A percentile compares a stretch with the other conserved stretches of the same genome.
These are phyloP conservation scores for Tipula unca DNA, from an alignment of 2,888 invertebrate species.

Conservation along the genomic window DNA sequence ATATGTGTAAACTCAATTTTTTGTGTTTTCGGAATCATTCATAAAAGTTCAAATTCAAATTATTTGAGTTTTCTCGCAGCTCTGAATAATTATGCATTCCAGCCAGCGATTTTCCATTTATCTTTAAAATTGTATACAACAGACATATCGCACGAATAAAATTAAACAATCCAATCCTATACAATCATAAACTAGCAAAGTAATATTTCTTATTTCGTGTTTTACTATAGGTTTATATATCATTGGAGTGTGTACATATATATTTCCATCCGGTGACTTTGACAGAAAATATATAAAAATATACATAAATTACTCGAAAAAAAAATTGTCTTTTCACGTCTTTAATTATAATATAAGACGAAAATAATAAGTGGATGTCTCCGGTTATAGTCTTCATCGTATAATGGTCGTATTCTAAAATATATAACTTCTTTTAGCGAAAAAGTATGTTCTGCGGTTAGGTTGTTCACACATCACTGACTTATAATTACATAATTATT, in stretches of 20 bases:
- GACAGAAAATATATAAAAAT: background rate
- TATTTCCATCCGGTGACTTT: background rate
- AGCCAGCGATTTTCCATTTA: background rate
- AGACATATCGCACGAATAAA: background rate
- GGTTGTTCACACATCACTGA: background rate
- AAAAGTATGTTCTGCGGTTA: background rate
- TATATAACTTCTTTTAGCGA: background rate
- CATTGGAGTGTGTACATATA: background rate
- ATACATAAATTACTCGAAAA: background rate
- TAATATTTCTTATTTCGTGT: background rate
- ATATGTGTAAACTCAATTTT: too few species aligned
- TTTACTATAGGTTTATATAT: background rate
- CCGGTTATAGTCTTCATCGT: background rate
- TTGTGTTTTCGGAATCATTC: too few species aligned
- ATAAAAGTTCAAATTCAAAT: too few species aligned
- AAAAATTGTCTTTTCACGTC: background rate
- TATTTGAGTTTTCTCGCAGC: too few species aligned
- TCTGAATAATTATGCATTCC: too few species aligned
- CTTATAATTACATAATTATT: background rate
- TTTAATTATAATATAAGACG: background rate
- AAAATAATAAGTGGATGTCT: background rate
- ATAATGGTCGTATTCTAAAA: background rate
- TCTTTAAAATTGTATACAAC: background rate
- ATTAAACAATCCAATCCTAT: background rate
- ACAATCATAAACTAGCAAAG: background rate